These are phyloP conservation scores for Drosophila imparisetae DNA, from an alignment of 2,888 invertebrate genomes.

Conservation along the genomic window DNA sequence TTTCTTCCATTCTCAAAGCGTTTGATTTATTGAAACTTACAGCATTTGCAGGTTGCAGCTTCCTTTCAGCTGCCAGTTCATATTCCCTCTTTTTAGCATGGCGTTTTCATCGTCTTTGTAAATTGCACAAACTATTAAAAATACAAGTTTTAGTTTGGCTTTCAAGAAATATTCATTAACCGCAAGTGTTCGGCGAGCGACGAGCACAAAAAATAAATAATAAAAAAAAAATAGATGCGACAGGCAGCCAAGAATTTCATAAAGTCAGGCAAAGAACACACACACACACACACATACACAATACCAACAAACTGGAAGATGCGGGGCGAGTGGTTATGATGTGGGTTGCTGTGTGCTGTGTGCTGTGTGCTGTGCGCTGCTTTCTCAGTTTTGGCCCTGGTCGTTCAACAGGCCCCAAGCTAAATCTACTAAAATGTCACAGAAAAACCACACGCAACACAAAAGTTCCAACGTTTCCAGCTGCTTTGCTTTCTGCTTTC, in stretches of 20 bases:
- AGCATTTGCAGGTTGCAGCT: slow-evolving; percentile 5
- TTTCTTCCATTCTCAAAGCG: slow-evolving; percentile 1
- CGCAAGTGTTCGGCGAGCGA: slow-evolving; percentile 39
- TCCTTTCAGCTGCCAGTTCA: not conserved
- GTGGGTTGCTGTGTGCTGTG: slow-evolving; percentile 6
- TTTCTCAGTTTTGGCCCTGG: slow-evolving; percentile 9
- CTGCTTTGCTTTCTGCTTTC: slow-evolving; percentile 37
- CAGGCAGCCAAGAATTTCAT: slow-evolving; percentile 47
- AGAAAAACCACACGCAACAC: slow-evolving; percentile 68
- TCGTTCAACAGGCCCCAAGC: slow-evolving; percentile 42
- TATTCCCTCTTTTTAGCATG: not conserved
- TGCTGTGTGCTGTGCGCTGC: not conserved
- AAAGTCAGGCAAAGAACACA: slow-evolving; percentile 35
- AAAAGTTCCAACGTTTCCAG: slow-evolving; percentile 65
- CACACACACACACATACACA: slow-evolving; percentile 28
- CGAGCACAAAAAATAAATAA: slow-evolving; percentile 17
- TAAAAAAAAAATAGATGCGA: slow-evolving; percentile 12
- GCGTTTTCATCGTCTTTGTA: slow-evolving; percentile 31
- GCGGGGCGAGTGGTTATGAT: slow-evolving; percentile 14
- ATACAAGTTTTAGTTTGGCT: slow-evolving; percentile 45
- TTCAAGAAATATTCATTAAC: slow-evolving; percentile 58
- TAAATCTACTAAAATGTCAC: slow-evolving; percentile 69
- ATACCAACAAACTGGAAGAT: slow-evolving; percentile 25
- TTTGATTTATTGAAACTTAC: slow-evolving; percentile 22
- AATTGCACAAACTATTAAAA: slow-evolving; percentile 46